Evolutionary conservation across 2,113 vertebrate genomes (phyloP).

Genomic region (Triplophysa rosa): DNA sequence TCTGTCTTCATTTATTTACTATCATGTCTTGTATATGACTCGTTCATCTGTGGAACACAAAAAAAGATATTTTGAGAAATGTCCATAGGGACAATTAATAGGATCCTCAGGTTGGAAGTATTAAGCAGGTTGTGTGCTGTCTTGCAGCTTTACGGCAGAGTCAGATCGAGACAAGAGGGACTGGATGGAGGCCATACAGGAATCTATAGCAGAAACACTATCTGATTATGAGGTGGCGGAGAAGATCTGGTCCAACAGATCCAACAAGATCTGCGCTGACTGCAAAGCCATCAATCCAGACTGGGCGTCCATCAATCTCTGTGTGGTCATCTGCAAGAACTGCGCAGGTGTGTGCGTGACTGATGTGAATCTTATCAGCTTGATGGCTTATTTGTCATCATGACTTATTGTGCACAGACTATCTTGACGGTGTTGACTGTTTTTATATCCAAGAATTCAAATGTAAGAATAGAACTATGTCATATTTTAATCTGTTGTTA

Average conservation of each 20-base stretch:
- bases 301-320: constrained; percentile 98
- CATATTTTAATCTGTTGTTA: too few relatives aligned
- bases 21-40: neutral
- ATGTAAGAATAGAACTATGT: too few relatives aligned
- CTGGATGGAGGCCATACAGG: constrained; percentile 93
- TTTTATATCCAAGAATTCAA: too few relatives aligned
- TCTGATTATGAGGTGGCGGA: constrained; percentile 98
- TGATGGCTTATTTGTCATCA: neutral
- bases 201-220: constrained; percentile 89
- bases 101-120: neutral
- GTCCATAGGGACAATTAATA: neutral
- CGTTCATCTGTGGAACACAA: too few relatives aligned
- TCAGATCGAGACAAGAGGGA: constrained; percentile 87
- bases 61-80: too few relatives aligned
- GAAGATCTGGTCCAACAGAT: constrained; percentile 98
- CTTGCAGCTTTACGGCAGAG: constrained; percentile 86
- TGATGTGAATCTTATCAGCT: constrained; percentile 12
- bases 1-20: too few relatives aligned
- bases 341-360: constrained; percentile 80
- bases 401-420: neutral
- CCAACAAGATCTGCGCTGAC: constrained; percentile 89
- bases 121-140: constrained; percentile 6
- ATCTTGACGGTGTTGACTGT: too few relatives aligned
- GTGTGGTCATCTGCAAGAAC: constrained; percentile 98
- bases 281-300: constrained; percentile 87